These are phyloP conservation scores for Lerista edwardsae DNA, from an alignment of 2,797 vertebrate genomes.

Conservation along the genomic window DNA sequence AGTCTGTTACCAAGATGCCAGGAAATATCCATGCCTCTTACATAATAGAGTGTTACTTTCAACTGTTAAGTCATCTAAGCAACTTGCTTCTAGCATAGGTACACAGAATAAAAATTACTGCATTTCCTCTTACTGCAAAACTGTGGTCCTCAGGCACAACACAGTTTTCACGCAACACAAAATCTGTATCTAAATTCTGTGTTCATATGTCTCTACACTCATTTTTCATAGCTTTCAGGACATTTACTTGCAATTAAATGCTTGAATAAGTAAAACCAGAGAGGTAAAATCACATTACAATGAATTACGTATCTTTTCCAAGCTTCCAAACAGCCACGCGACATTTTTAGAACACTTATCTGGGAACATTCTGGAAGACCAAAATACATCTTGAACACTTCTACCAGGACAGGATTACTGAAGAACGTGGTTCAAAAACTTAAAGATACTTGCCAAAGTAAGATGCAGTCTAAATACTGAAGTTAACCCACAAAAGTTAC, in stretches of 20 bases:
- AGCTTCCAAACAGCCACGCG: no score
- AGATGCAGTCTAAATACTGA: not conserved
- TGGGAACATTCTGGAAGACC: not conserved
- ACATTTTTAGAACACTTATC: not conserved
- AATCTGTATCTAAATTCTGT: not conserved
- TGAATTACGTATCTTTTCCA: not conserved
- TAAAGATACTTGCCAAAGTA: not conserved
- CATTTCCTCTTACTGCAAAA: not conserved
- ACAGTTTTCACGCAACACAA: not conserved
- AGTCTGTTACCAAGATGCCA: slow-evolving; percentile 6
- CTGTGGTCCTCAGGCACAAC: not conserved
- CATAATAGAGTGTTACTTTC: not conserved
- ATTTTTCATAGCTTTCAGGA: not conserved
- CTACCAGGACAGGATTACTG: not conserved
- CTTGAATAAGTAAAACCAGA: not conserved
- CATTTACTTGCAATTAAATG: not conserved
- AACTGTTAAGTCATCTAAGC: not conserved
- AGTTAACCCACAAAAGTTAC: not conserved
- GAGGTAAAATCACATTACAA: not conserved
- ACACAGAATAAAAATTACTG: not conserved
- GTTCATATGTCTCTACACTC: not conserved
- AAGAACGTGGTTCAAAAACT: not conserved
- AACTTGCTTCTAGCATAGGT: not conserved
- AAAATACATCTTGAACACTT: not conserved
- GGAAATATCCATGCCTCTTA: not conserved